Evolutionary conservation across 2,113 vertebrate species (phyloP), one percentile per base, ranked within the genome.

Genomic region (Hucho hucho): DNA sequence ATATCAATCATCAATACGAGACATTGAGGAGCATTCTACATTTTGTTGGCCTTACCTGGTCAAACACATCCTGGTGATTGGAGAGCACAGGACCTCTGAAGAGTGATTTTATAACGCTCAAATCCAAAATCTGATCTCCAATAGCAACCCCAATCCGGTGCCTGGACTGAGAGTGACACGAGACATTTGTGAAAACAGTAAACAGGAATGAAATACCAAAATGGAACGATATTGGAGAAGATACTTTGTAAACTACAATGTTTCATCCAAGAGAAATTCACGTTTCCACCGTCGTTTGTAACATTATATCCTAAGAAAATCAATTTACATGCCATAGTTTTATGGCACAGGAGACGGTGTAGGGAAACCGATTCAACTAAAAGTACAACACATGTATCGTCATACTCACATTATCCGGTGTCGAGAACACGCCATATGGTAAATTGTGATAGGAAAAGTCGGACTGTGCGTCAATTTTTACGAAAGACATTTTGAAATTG

Each of bases 51-150:
- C 43, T 87, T 69, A 98, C 98, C 96, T 98, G 91, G 1, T 93
- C 87, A 73, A 99, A 97, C 71, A 97, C 95, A 74, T 96, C 85
- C 65, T 94, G 95, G 37, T 95, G 93, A 80, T 83, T 88, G 63
- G 92, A 92, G n/a, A 98, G 92, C 49, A 82, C 81, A 0, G 96
- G 95, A 29, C 97, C 98, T 1, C 72, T 93, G 82, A 99, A 97
- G 32, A 98, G 87, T 74, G 94, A 93, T 78, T 93, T 95, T 43
- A 98, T 87, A 63, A 87, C 83, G 1, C 94, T 92, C 67, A 99
- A 94, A 86, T 98, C 97, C 89, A 99, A 86, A 53, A 99, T 95
- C 88, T 98, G 96, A 84, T 98, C 94, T 32, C 98, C 97, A 63
- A 99, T 97, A 0, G 97, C 98, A 73, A 98, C 96, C 0, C 98